Evolutionary conservation across 1,140 invertebrate genomes (phyloP).

Genomic region (Apis cerana): DNA sequence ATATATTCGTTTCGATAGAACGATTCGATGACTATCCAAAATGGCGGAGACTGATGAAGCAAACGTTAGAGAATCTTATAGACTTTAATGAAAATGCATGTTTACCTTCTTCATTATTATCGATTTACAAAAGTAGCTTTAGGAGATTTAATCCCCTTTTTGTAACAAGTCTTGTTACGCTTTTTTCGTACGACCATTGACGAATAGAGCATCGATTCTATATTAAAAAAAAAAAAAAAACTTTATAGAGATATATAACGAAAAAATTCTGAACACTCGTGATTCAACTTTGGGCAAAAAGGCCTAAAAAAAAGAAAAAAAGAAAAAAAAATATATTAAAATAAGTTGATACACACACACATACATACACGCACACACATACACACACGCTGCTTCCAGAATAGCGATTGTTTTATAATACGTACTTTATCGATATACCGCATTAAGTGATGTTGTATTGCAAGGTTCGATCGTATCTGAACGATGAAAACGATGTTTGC

Average conservation of each 20-base stretch:
- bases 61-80: conserved; percentile 35
- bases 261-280: not conserved
- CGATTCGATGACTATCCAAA: conserved; percentile 17
- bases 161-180: conserved; percentile 1
- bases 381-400: conserved; percentile 21
- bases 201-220: conserved; percentile 6
- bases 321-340: not conserved
- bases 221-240: not conserved
- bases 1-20: conserved; percentile 17
- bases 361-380: not conserved
- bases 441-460: not conserved
- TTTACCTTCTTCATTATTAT: conserved; percentile 61
- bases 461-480: not conserved
- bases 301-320: too few relatives aligned
- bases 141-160: not conserved
- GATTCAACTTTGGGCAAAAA: not conserved
- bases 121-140: conserved; percentile 40
- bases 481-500: not conserved
- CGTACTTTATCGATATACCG: conserved; percentile 7
- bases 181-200: conserved; percentile 25
- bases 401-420: conserved; percentile 21
- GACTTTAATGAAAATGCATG: conserved; percentile 56
- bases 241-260: not conserved
- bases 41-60: conserved; percentile 24
- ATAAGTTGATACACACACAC: not conserved